Evolutionary conservation across 2,888 invertebrate genomes (phyloP).

Genomic region (Bibio marci): DNA sequence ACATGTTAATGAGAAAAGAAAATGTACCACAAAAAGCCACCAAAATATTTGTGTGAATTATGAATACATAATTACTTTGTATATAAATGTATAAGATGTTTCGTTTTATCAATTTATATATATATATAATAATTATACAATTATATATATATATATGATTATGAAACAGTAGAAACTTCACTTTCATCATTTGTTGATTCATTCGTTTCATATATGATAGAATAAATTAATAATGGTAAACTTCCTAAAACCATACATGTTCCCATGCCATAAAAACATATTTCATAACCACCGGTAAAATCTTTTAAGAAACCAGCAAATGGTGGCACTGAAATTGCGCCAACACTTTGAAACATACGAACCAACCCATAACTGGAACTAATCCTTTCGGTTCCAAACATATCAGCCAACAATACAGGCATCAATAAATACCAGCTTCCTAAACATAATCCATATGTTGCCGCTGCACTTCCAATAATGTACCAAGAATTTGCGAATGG

Average conservation of each 20-base stretch:
- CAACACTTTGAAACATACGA: constrained; percentile 58
- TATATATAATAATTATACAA: too few relatives aligned
- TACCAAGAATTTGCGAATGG: constrained; percentile 48
- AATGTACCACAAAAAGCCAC: too few relatives aligned
- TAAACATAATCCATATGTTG: constrained; percentile 50
- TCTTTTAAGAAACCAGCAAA: constrained; percentile 50
- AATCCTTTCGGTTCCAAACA: constrained; percentile 56
- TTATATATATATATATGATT: constrained; percentile 11
- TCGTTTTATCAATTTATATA: too few relatives aligned
- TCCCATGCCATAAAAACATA: constrained; percentile 61
- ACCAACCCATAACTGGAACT: constrained; percentile 60
- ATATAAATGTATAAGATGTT: too few relatives aligned
- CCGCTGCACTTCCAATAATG: constrained; percentile 45
- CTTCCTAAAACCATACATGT: constrained; percentile 57
- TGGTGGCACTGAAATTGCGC: constrained; percentile 55
- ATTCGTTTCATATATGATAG: constrained; percentile 3
- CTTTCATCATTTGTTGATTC: constrained; percentile 15
- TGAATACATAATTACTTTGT: too few relatives aligned
- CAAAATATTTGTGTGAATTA: too few relatives aligned
- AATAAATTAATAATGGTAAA: constrained; percentile 39
- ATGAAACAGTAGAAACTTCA: constrained; percentile 22
- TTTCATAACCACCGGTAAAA: constrained; percentile 50
- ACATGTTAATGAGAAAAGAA: too few relatives aligned
- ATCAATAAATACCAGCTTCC: constrained; percentile 63
- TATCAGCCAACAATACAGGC: constrained; percentile 53